phyloP scores from a whole-genome alignment of 2,797 vertebrate species.

The Poecile montanus region DNA sequence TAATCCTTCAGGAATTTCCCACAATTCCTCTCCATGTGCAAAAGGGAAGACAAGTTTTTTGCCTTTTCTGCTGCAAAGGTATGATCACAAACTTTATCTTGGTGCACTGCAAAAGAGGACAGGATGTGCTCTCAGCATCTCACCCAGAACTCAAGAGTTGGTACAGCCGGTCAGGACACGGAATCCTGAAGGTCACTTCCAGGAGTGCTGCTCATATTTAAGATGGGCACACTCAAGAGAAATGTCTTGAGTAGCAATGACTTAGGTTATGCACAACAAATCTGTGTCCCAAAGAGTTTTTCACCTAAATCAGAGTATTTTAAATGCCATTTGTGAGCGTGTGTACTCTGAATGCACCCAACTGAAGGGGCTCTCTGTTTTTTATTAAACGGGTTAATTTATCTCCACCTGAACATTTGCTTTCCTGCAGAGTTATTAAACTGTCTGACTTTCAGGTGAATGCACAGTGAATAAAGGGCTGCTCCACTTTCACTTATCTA shows the following conservation, averaged over 20 bases:
- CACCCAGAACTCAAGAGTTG: neutral
- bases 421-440: constrained; percentile 10
- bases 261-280: neutral
- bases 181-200: neutral
- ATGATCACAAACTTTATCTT: neutral
- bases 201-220: neutral
- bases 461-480: neutral
- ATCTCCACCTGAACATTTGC: neutral
- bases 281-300: neutral
- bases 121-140: neutral
- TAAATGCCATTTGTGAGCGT: rapidly evolving
- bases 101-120: neutral
- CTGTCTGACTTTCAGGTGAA: constrained; percentile 4
- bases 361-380: neutral
- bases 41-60: neutral
- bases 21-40: neutral
- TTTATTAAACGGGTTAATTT: neutral
- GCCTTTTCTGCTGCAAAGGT: neutral
- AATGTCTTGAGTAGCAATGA: neutral
- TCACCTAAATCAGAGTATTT: neutral
- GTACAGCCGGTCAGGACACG: rapidly evolving
- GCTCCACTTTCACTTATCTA: constrained; percentile 15
- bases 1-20: neutral
- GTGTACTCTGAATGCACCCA: neutral
- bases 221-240: neutral